Conservation (phyloP, 2,888 invertebrate genomes). For the Dexiosoma caninum region DNA sequence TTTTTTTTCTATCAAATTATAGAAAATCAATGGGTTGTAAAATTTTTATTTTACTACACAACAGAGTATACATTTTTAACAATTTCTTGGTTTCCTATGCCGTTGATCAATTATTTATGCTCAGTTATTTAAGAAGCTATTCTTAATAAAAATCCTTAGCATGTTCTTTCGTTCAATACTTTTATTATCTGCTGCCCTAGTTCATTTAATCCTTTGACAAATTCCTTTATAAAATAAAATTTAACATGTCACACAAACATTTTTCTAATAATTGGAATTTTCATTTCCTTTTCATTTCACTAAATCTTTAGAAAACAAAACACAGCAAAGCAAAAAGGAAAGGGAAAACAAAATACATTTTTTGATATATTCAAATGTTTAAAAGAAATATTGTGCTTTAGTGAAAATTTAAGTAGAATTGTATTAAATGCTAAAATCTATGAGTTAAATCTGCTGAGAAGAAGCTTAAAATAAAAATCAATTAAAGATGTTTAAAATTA, state of each 20-base stretch:
- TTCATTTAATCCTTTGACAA: background rate
- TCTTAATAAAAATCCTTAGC: background rate
- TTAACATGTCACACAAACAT: background rate
- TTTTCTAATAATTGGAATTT: slow-evolving; percentile 19
- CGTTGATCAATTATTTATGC: too few species aligned
- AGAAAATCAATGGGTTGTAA: too few species aligned
- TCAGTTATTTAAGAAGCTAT: background rate
- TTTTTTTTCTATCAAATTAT: too few species aligned
- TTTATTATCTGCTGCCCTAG: background rate
- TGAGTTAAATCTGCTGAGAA: background rate
- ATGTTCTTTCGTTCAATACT: background rate
- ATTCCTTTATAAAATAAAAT: background rate
- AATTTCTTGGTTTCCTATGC: too few species aligned
- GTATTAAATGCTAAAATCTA: too few species aligned
- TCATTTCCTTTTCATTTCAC: background rate
- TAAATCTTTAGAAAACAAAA: background rate
- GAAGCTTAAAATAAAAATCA: background rate
- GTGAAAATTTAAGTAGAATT: too few species aligned
- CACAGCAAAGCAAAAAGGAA: background rate
- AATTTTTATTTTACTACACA: too few species aligned
- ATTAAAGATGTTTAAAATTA: background rate
- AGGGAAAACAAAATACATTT: too few species aligned
- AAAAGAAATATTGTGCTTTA: too few species aligned
- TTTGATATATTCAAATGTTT: too few species aligned
- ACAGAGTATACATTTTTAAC: too few species aligned